These are phyloP conservation scores for Linnaemya vulpina DNA, from an alignment of 2,888 invertebrate genomes.

Conservation along the genomic window DNA sequence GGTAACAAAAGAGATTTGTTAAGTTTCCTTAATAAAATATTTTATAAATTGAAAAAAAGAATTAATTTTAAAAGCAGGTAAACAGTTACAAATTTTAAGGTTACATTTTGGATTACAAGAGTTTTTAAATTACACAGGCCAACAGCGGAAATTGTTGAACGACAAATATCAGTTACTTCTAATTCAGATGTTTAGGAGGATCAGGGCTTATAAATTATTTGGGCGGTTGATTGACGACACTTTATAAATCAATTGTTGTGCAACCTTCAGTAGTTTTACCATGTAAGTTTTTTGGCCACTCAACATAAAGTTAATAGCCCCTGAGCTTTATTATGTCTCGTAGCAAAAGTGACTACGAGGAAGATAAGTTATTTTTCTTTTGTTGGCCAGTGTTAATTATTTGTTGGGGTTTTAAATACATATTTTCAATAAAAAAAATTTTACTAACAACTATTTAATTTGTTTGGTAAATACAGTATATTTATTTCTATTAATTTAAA, in stretches of 20 bases:
- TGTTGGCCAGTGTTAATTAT: conserved; percentile 1
- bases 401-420: neutral
- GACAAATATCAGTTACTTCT: too few relatives aligned
- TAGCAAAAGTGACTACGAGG: too few relatives aligned
- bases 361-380: too few relatives aligned
- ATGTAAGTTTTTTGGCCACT: too few relatives aligned
- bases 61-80: conserved; percentile 68
- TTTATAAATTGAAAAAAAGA: conserved; percentile 57
- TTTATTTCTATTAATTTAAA: conserved; percentile 14
- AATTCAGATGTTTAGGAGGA: too few relatives aligned
- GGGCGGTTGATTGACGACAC: too few relatives aligned
- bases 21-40: conserved; percentile 40
- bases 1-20: conserved; percentile 8
- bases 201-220: too few relatives aligned
- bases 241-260: too few relatives aligned
- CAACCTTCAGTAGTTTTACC: too few relatives aligned
- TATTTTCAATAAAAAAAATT: conserved; percentile 41
- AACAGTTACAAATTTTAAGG: conserved; percentile 68
- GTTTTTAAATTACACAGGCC: conserved; percentile 5
- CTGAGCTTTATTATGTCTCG: too few relatives aligned
- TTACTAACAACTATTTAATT: conserved; percentile 55
- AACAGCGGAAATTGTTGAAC: too few relatives aligned
- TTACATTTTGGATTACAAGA: conserved; percentile 51
- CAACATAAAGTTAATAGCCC: too few relatives aligned
- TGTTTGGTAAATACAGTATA: conserved; percentile 35